Percentiles rank a stretch among this genome's conserved stretches.
Conservation (phyloP, 2,888 invertebrate species). For the Xestia c-nigrum region DNA sequence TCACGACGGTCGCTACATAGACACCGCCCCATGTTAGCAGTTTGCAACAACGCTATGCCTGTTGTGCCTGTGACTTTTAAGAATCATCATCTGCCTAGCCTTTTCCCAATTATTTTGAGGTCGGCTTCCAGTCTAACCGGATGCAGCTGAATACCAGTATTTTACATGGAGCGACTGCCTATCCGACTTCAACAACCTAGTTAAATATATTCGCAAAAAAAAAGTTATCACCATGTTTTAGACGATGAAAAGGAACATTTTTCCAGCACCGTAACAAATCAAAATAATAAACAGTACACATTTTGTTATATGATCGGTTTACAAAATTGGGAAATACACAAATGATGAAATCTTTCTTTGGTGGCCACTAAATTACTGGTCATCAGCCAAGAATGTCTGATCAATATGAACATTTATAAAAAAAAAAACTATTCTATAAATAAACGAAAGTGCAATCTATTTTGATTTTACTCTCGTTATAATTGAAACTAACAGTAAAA, state of each 20-base stretch:
- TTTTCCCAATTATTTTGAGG: no score
- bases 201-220: not conserved
- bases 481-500: constrained; percentile 59
- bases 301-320: not conserved
- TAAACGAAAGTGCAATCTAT: constrained; percentile 46
- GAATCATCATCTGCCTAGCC: no score
- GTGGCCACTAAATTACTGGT: constrained; percentile 7
- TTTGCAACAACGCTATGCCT: not conserved
- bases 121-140: no score
- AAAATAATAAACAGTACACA: not conserved
- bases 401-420: constrained; percentile 35
- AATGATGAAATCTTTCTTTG: constrained; percentile 19
- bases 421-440: constrained; percentile 18
- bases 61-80: not conserved
- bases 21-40: not conserved
- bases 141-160: no score
- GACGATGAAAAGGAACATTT: not conserved
- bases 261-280: not conserved
- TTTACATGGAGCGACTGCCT: no score
- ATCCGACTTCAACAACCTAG: no score
- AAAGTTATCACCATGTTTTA: not conserved
- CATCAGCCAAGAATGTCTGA: constrained; percentile 9
- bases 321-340: not conserved
- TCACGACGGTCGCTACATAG: not conserved
- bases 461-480: constrained; percentile 50